A percentile compares a stretch with the other conserved stretches of the same genome.
Evolutionary conservation across 2,797 vertebrate genomes (phyloP).

Genomic region (Tokudaia tokunoshimensis): DNA sequence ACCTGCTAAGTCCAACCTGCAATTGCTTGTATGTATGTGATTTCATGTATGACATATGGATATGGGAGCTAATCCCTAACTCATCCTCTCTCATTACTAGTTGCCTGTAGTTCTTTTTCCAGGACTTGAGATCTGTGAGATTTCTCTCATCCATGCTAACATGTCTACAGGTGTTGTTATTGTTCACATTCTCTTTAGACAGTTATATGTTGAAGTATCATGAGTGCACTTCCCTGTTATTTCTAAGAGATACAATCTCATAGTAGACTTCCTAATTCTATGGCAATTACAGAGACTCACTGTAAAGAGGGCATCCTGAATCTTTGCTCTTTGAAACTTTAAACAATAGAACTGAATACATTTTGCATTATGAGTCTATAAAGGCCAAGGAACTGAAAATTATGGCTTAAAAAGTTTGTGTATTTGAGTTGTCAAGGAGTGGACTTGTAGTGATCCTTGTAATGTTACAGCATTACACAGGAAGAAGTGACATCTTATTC

Average conservation of each 20-base stretch:
- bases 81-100: neutral
- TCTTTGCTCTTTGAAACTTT: neutral
- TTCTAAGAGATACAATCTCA: neutral
- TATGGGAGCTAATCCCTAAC: neutral
- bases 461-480: slow-evolving; percentile 66
- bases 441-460: neutral
- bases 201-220: neutral
- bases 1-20: neutral
- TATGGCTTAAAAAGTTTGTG: neutral
- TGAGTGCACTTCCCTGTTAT: neutral
- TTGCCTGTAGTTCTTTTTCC: neutral
- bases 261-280: neutral
- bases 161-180: neutral
- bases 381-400: neutral
- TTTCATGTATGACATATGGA: neutral
- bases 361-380: neutral
- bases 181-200: neutral
- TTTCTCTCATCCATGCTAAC: neutral
- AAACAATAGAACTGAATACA: neutral
- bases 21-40: neutral
- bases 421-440: neutral
- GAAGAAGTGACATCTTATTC: slow-evolving; percentile 66
- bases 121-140: neutral
- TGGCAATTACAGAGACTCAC: neutral
- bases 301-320: neutral